phyloP scores from a whole-genome alignment of 2,113 vertebrate genomes.

The Hippocampus abdominalis region DNA sequence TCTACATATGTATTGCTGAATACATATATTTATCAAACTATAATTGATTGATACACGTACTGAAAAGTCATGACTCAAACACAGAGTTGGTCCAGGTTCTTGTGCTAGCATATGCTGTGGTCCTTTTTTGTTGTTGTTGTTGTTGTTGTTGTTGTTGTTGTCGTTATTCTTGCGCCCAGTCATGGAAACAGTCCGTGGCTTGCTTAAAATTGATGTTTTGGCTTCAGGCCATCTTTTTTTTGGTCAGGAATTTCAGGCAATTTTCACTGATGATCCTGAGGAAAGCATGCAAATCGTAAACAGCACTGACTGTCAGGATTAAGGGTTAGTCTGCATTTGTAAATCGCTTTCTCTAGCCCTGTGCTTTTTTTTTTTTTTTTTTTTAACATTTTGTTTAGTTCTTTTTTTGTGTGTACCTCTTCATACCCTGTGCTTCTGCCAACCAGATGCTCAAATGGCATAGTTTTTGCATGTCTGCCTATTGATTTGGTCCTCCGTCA shows the following conservation, averaged over 20 bases:
- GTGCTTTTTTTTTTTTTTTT: constrained; percentile 37
- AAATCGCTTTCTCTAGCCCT: constrained; percentile 63
- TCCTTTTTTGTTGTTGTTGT: constrained; percentile 21
- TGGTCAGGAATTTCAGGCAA: constrained; percentile 62
- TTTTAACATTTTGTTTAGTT: not conserved
- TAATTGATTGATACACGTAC: constrained; percentile 58
- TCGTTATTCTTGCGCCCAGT: constrained; percentile 56
- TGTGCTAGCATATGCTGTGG: constrained; percentile 60
- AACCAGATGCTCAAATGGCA: constrained; percentile 65
- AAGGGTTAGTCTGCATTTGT: constrained; percentile 63
- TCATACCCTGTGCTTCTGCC: constrained; percentile 72
- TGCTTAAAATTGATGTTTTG: constrained; percentile 50
- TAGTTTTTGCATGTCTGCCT: constrained; percentile 75
- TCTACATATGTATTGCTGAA: constrained; percentile 74
- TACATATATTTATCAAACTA: constrained; percentile 58
- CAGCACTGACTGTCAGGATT: constrained; percentile 72
- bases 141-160: not conserved
- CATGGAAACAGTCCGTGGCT: constrained; percentile 65
- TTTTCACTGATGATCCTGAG: constrained; percentile 70
- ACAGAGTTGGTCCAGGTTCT: constrained; percentile 69
- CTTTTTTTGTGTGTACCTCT: constrained; percentile 39
- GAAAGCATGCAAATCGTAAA: constrained; percentile 74
- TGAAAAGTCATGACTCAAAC: constrained; percentile 58
- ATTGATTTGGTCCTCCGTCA: constrained; percentile 77
- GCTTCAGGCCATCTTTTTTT: constrained; percentile 65